These are phyloP conservation scores for Megaptera novaeangliae DNA, from an alignment of 2,113 vertebrate species.

Conservation along the genomic window DNA sequence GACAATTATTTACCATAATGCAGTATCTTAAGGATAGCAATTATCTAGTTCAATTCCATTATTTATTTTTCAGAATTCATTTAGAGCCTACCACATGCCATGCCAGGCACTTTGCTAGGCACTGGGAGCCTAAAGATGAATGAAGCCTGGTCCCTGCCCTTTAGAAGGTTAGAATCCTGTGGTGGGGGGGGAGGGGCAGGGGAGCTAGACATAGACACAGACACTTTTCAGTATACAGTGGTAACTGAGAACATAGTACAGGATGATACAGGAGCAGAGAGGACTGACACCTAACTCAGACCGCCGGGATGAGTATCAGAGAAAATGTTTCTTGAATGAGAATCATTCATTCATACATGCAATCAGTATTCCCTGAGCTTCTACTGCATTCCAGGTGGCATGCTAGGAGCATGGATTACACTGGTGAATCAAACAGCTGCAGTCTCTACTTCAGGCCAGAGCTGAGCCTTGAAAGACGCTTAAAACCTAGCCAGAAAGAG, in stretches of 20 bases:
- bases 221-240: neutral
- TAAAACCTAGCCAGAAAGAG: neutral
- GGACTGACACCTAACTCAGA: neutral
- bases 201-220: neutral
- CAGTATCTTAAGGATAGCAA: neutral
- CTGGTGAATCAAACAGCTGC: neutral
- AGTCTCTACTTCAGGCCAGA: neutral
- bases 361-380: neutral
- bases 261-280: neutral
- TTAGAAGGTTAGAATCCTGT: neutral
- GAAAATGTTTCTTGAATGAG: neutral
- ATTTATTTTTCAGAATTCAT: neutral
- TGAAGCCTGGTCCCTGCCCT: neutral
- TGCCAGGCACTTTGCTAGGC: neutral
- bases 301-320: neutral
- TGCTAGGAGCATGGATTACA: neutral
- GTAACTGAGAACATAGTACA: neutral
- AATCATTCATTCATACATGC: neutral
- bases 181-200: accelerated
- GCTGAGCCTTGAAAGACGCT: neutral
- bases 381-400: neutral
- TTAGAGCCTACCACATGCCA: neutral
- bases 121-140: neutral
- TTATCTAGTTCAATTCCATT: neutral
- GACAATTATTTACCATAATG: neutral